These are phyloP conservation scores for Nesidiocoris tenuis DNA, from an alignment of 2,888 invertebrate species.

Conservation along the genomic window DNA sequence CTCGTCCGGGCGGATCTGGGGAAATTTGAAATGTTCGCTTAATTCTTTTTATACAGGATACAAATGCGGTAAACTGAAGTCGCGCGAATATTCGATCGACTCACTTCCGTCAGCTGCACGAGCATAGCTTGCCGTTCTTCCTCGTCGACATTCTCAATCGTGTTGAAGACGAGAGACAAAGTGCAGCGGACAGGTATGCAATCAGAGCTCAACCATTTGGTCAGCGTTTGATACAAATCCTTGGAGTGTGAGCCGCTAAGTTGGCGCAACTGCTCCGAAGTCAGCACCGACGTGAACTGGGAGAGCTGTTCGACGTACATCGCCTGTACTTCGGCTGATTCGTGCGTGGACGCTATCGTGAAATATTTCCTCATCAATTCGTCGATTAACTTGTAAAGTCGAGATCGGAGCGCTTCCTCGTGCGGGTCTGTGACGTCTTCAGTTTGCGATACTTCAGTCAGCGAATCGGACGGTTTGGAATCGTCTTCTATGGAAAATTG, in stretches of 20 bases:
- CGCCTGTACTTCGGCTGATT: conserved; percentile 5
- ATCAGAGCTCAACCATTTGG: conserved; percentile 59
- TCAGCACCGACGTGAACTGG: conserved; percentile 10
- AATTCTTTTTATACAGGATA: no score
- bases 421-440: not conserved
- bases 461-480: not conserved
- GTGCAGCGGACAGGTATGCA: conserved; percentile 59
- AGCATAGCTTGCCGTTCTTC: not conserved
- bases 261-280: conserved; percentile 6
- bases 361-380: conserved; percentile 35
- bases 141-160: conserved; percentile 51
- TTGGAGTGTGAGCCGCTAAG: conserved; percentile 1
- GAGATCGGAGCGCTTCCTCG: conserved; percentile 16
- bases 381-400: conserved; percentile 25
- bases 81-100: not conserved
- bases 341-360: conserved; percentile 16
- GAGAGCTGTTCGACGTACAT: conserved; percentile 35
- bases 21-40: not conserved
- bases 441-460: not conserved
- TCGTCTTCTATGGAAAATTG: conserved; percentile 24
- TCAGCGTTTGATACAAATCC: conserved; percentile 36
- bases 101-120: conserved; percentile 17
- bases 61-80: no score
- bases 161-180: conserved; percentile 64
- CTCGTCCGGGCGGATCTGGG: conserved; percentile 29